A percentile compares a stretch with the other conserved stretches of the same genome.
Conservation (phyloP, 2,888 invertebrate species). For the Pseudoips prasinana region DNA sequence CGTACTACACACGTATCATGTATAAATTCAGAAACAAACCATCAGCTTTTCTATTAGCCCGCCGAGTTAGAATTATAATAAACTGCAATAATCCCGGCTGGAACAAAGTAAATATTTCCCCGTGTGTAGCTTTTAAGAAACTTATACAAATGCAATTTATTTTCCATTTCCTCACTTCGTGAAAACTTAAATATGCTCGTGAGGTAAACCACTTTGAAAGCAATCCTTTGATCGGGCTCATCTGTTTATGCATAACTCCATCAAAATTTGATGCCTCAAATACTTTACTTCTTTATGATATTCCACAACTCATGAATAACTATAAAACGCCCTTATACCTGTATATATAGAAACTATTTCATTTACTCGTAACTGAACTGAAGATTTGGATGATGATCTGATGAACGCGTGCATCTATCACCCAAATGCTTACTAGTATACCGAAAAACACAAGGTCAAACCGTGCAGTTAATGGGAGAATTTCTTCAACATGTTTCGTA, state of each 20-base stretch:
- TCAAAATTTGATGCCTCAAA: constrained; percentile 63
- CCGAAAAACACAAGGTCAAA: no score
- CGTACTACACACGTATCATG: no score
- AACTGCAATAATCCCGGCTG: constrained; percentile 51
- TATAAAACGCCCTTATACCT: not conserved
- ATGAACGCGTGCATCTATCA: no score
- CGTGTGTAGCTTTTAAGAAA: constrained; percentile 66
- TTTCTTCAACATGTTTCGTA: no score
- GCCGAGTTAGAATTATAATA: constrained; percentile 48
- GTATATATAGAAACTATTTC: no score
- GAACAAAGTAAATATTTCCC: constrained; percentile 70
- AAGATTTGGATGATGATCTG: no score
- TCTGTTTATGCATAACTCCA: constrained; percentile 73
- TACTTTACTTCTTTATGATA: constrained; percentile 19
- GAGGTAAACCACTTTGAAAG: constrained; percentile 78
- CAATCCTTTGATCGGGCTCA: constrained; percentile 78
- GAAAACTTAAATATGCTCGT: constrained; percentile 80
- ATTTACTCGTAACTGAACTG: no score
- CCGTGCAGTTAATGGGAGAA: no score
- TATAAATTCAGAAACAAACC: no score
- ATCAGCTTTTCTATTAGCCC: constrained; percentile 35
- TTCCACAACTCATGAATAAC: constrained; percentile 5
- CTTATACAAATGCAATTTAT: constrained; percentile 79
- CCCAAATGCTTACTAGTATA: no score
- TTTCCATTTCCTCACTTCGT: constrained; percentile 80